Base-by-base conservation (phyloP, 2,113 vertebrate genomes). In the Piprites chloris region DNA sequence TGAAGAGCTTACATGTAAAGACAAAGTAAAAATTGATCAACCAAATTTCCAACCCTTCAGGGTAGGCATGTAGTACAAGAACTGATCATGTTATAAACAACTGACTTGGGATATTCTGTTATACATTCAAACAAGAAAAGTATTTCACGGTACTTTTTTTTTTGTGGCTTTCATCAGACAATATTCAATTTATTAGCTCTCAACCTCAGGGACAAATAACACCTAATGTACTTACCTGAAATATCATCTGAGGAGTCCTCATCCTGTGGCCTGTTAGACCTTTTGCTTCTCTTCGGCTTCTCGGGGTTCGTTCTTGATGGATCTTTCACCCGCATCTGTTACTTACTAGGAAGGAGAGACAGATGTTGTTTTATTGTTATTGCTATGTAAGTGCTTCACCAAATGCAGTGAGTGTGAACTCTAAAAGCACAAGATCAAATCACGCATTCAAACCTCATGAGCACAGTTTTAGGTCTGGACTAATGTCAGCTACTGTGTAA, bases 241-340 rank as follows among this genome's bases (percentile, higher is more conserved):
- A 99, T 98, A 97, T 99, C 99, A 95, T 99, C 99, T 55, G 99
- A 99, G 35, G 99, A 99, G 88, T 99, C 99, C 93, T 99, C 99
- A 98, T 99, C 99, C 71, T 98, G 98, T 44, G 97, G 98, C 91
- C 98, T 97, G 74, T 98, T 98, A 32, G 98, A 98, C 94, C 98
- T 99, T 97, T 98, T 99, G 89, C 97, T 98, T 98, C 98, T 98
- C 98, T 99, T 99, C 12, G 98, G 98, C 98, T 99, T 99, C 85
- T 99, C 98, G 30, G 98, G 94, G 96, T 98, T 97, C 98, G 98
- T 97, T 96, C 97, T 98, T 81, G 98, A 98, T 71, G 99, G 99
- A 96, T 99, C 99, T 96, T 99, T 99, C 89, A 99, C 98, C 98
- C 99, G 98, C 99, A 99, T 99, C 98, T 99, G 99, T 98, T 98